Evolutionary conservation across 2,113 vertebrate species (phyloP).

Genomic region (Oriolus oriolus): DNA sequence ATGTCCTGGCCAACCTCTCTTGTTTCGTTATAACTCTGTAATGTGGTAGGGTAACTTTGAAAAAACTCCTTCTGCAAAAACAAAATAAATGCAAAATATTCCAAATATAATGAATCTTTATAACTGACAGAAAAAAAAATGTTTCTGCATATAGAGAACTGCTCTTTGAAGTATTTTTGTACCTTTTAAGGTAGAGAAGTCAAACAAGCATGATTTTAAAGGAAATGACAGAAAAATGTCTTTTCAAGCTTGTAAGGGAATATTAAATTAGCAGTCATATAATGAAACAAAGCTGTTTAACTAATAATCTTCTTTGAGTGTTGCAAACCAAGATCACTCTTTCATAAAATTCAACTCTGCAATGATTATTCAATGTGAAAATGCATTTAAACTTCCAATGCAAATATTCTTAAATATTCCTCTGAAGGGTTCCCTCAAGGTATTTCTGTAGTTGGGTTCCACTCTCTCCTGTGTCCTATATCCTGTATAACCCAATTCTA

Average conservation of each 20-base stretch:
- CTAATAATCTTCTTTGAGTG: not conserved
- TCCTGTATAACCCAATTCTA: not conserved
- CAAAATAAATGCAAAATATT: not conserved
- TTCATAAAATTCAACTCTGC: not conserved
- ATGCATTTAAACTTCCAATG: not conserved
- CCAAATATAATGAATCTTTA: not conserved
- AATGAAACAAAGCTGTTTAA: slow-evolving; percentile 27
- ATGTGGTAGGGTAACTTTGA: not conserved
- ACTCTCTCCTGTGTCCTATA: not conserved
- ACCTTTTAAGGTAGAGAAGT: not conserved
- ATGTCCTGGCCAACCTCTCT: not conserved
- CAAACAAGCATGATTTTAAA: not conserved
- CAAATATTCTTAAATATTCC: not conserved
- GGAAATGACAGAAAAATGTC: not conserved
- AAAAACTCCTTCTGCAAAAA: not conserved
- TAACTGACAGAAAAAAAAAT: not conserved
- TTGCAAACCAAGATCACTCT: not conserved
- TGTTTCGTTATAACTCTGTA: not conserved
- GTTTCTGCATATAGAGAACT: not conserved
- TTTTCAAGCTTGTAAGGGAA: slow-evolving; percentile 36
- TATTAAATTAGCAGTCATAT: slow-evolving; percentile 10
- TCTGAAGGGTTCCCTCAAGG: not conserved
- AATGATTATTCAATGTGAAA: not conserved
- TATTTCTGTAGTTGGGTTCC: not conserved
- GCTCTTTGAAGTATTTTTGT: slow-evolving; percentile 22